Percentiles rank a stretch among this genome's conserved stretches.
Evolutionary conservation across 2,888 invertebrate species (phyloP).

Genomic region (Gerris lacustris): DNA sequence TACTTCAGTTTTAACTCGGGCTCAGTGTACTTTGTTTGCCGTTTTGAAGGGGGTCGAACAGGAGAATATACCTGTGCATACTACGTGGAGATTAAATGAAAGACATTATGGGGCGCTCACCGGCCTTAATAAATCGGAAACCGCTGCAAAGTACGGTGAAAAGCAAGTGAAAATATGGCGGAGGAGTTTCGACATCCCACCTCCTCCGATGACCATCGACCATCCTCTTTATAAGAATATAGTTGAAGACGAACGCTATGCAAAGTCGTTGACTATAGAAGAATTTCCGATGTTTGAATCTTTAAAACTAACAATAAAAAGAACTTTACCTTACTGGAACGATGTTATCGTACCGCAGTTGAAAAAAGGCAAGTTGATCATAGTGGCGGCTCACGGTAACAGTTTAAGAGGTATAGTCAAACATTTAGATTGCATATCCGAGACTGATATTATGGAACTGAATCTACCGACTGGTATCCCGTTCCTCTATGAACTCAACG

Average conservation of each 20-base stretch:
- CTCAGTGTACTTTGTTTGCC: constrained; percentile 56
- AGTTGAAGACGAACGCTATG: constrained; percentile 61
- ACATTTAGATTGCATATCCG: constrained; percentile 59
- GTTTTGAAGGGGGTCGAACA: constrained; percentile 56
- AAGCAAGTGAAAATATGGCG: constrained; percentile 77
- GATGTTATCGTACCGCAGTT: constrained; percentile 69
- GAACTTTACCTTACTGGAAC: constrained; percentile 79
- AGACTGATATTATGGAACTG: constrained; percentile 47
- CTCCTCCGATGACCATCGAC: constrained; percentile 64
- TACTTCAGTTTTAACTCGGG: constrained; percentile 66
- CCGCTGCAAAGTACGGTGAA: constrained; percentile 74
- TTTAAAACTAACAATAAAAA: constrained; percentile 63
- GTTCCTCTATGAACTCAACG: constrained; percentile 48
- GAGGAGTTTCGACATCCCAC: constrained; percentile 67
- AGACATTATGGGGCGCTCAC: constrained; percentile 79
- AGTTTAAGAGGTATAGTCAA: constrained; percentile 75
- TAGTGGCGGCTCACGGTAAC: constrained; percentile 78
- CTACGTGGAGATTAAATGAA: constrained; percentile 76
- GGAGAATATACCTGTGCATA: constrained; percentile 51
- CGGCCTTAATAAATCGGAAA: constrained; percentile 71
- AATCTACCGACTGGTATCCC: constrained; percentile 54
- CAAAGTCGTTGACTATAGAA: constrained; percentile 41
- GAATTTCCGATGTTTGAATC: constrained; percentile 76
- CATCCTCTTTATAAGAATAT: constrained; percentile 65
- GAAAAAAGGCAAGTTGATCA: constrained; percentile 62